phyloP scores from a whole-genome alignment of 2,113 vertebrate species.

The Onychostruthus taczanowskii region DNA sequence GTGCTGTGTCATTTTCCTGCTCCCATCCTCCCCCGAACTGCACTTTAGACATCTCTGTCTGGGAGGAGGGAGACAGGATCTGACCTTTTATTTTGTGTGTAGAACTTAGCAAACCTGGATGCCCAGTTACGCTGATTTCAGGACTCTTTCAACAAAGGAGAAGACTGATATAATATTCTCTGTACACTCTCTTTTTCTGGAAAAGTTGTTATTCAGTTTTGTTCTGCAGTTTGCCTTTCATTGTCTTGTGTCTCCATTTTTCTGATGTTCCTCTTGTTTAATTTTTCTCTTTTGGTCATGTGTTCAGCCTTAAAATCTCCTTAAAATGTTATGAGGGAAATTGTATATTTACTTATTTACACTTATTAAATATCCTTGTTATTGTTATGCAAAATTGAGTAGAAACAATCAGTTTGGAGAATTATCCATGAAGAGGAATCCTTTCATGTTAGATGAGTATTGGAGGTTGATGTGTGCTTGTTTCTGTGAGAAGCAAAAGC shows the following conservation, averaged over 20 bases:
- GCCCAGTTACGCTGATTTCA: not conserved
- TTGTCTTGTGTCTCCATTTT: not conserved
- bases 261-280: not conserved
- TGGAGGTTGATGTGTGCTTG: slow-evolving; percentile 31
- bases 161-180: not conserved
- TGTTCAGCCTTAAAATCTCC: not conserved
- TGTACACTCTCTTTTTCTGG: not conserved
- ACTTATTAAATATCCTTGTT: not conserved
- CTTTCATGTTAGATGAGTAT: slow-evolving; percentile 60
- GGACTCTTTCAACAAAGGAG: not conserved
- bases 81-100: not conserved
- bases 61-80: not conserved
- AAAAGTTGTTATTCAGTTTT: not conserved
- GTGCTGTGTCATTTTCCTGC: not conserved
- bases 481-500: slow-evolving; percentile 59
- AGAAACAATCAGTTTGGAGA: slow-evolving; percentile 54
- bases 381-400: slow-evolving; percentile 21
- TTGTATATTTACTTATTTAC: slow-evolving; percentile 2
- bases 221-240: not conserved
- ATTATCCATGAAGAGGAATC: slow-evolving; percentile 45
- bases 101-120: not conserved
- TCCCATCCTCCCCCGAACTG: not conserved
- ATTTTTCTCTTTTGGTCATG: not conserved
- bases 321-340: slow-evolving; percentile 17
- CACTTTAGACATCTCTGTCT: not conserved